Evolutionary conservation across 2,113 vertebrate species (phyloP), one percentile per base, ranked within the genome.

Genomic region (Antennarius striatus): DNA sequence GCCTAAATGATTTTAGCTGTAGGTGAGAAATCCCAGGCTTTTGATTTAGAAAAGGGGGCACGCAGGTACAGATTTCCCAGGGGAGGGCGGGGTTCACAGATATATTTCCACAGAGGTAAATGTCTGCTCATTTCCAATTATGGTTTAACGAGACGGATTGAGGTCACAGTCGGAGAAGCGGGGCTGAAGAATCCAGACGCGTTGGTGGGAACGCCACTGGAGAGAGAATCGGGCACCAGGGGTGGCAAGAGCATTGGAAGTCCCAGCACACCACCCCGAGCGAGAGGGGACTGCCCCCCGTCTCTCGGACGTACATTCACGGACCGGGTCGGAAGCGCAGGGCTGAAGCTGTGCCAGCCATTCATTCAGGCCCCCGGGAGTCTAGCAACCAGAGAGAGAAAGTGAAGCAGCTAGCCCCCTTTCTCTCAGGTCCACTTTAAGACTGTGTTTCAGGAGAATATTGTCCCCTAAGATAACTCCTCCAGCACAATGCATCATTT

Each of bases 371-470:
- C 80, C 63, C 79, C 85, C 85, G 75, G 89, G 82, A 88, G 73
- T 88, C 89, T 88, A 90, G 91, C 89, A 91, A 92, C 91, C 81
- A 49, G 42, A 32, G 71, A 80, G 73, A 88, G 82, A 90, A 90
- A 91, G 88, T 82, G 68, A 91, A 90, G 81, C 85, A 86, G 86
- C 66, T 81, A 32, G 65, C 63, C 67, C 67, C 80, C 56, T 81
- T 90, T 89, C 77, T 85, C 69, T 54, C 36, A 39, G 55, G 63
- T 64, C 70, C 58, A 79, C 79, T 83, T 73, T 72, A 65, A 73
- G 67, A 73, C 76, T 64, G 66, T 87, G 85, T 80, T 87, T 75
- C 63, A 65, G 80, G 79, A 81, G 82, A 88, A 83, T 78, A 81
- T 82, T 79, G 83, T 82, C 76, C 79, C 13, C 63, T 77, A 59